Percentiles rank a stretch among this genome's conserved stretches.
These are phyloP conservation scores for Poecilia picta DNA, from an alignment of 2,797 vertebrate species.

Conservation along the genomic window DNA sequence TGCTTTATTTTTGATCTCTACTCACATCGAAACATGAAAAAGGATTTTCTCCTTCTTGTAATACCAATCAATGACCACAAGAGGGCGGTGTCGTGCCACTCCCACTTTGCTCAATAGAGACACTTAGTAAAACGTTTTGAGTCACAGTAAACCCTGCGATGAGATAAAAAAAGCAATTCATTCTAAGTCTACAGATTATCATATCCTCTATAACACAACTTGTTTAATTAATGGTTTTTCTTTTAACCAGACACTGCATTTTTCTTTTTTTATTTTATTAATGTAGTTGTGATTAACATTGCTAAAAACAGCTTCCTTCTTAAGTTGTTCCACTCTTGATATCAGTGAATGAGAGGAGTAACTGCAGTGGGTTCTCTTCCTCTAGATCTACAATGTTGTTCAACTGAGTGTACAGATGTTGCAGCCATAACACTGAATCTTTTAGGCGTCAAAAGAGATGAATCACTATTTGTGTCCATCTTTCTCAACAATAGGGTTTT, in stretches of 20 bases:
- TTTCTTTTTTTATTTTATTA: background rate
- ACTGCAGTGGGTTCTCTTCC: too few species aligned
- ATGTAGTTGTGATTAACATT: background rate
- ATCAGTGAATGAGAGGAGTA: too few species aligned
- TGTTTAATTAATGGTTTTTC: background rate
- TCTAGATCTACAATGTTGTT: background rate
- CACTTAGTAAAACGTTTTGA: background rate
- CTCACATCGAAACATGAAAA: background rate
- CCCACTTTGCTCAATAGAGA: background rate
- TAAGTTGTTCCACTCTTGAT: background rate
- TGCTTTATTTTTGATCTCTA: background rate
- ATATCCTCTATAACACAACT: background rate
- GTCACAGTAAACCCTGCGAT: too few species aligned
- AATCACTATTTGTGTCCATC: background rate
- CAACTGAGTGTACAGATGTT: background rate
- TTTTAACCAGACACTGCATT: background rate
- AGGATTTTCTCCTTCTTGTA: background rate
- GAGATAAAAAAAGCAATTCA: background rate
- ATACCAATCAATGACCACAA: conserved; percentile 7
- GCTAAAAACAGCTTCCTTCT: background rate
- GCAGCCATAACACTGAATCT: background rate
- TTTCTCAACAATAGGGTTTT: background rate
- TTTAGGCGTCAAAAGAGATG: background rate
- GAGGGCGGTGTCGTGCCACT: background rate
- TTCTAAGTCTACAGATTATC: background rate